A percentile compares a stretch with the other conserved stretches of the same genome.
These are phyloP conservation scores for Reticulitermes speratus DNA, from an alignment of 1,140 invertebrate species.

Conservation along the genomic window DNA sequence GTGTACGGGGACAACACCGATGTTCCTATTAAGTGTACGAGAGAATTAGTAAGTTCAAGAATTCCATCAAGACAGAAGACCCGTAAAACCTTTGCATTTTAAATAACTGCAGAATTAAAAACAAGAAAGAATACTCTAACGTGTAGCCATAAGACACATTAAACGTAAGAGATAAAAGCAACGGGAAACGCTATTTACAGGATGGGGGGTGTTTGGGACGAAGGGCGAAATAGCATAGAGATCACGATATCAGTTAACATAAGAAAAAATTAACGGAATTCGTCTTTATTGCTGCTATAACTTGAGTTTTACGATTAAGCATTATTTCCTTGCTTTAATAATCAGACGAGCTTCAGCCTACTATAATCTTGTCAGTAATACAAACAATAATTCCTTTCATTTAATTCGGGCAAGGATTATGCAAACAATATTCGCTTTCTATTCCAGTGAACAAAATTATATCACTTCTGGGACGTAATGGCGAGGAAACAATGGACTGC, in stretches of 20 bases:
- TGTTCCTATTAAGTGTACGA: conserved; percentile 18
- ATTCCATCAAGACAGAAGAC: not conserved
- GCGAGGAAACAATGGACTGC: not conserved
- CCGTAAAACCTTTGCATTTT: not conserved
- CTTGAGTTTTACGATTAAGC: not conserved
- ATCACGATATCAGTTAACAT: not conserved
- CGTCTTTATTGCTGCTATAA: not conserved
- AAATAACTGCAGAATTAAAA: not conserved
- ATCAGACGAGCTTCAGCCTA: not conserved
- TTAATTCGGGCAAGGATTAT: not conserved
- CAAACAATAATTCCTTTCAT: not conserved
- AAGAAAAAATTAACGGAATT: not conserved
- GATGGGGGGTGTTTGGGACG: not conserved
- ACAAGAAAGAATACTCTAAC: not conserved
- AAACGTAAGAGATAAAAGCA: not conserved
- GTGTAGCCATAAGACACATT: not conserved
- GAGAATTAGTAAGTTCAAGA: not conserved
- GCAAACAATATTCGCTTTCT: conserved; percentile 1
- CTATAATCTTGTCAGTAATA: not conserved
- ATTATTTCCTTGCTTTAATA: not conserved
- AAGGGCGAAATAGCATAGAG: not conserved
- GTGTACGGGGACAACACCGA: not conserved
- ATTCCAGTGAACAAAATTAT: not conserved
- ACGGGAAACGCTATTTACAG: not conserved
- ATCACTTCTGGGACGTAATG: not conserved